Conservation (phyloP, 2,888 invertebrate species). For the Poecilobothrus nobilitatus region DNA sequence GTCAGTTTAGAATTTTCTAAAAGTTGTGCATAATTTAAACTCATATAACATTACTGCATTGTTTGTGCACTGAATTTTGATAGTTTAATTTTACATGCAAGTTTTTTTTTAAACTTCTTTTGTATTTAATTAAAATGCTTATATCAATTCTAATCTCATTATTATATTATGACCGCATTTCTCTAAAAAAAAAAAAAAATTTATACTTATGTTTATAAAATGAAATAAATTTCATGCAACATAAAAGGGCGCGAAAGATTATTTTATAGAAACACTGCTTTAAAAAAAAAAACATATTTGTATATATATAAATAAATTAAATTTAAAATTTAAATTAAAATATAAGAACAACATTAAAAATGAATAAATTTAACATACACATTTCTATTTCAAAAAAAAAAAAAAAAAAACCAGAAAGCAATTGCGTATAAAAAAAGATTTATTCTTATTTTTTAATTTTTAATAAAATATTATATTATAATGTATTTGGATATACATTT, state of each 20-base stretch:
- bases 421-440: background rate
- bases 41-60: background rate
- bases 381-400: background rate
- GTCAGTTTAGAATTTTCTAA: too few relatives aligned
- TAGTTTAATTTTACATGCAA: background rate
- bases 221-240: background rate
- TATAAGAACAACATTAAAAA: background rate
- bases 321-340: background rate
- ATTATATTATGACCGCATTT: too few relatives aligned
- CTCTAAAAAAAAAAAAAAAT: background rate
- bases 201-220: background rate
- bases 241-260: background rate
- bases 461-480: background rate
- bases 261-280: background rate
- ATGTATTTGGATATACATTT: too few relatives aligned
- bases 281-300: background rate
- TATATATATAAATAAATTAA: background rate
- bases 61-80: background rate
- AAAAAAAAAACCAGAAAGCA: background rate
- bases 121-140: too few relatives aligned
- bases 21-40: background rate
- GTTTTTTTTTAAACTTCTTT: background rate
- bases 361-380: too few relatives aligned
- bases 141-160: too few relatives aligned
- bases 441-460: constrained; percentile 11